These are phyloP conservation scores for Gastracanthus pulcherrimus DNA, from an alignment of 2,888 invertebrate species.

Conservation along the genomic window DNA sequence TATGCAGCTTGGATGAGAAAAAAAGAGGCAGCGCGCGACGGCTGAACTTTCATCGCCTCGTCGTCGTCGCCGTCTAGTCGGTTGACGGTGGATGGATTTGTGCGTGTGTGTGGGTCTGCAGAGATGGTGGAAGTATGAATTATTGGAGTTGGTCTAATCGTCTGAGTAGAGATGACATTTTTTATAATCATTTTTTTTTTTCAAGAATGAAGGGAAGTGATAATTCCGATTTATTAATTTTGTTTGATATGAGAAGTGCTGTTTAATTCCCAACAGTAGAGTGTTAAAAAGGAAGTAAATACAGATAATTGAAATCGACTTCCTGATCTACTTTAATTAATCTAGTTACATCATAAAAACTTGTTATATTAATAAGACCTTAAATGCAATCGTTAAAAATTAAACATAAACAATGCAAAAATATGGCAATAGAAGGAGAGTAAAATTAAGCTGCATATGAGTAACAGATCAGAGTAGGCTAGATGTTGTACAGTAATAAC, in stretches of 20 bases:
- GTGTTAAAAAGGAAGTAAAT: too few species aligned
- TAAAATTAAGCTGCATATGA: too few species aligned
- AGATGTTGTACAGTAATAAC: too few species aligned
- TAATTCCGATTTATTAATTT: not conserved
- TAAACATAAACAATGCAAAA: too few species aligned
- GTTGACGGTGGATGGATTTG: not conserved
- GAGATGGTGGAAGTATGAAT: not conserved
- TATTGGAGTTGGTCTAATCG: constrained; percentile 4
- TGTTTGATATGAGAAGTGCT: not conserved
- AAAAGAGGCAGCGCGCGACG: constrained; percentile 2
- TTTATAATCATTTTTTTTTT: not conserved
- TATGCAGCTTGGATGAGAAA: constrained; percentile 1
- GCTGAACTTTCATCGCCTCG: constrained; percentile 26
- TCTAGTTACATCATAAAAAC: too few species aligned
- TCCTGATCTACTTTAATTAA: too few species aligned
- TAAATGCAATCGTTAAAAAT: too few species aligned
- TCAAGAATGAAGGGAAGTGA: not conserved
- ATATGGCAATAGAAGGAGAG: too few species aligned
- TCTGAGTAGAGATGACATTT: not conserved
- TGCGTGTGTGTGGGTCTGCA: not conserved
- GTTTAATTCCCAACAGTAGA: too few species aligned
- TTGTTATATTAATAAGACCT: too few species aligned
- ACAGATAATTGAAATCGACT: too few species aligned
- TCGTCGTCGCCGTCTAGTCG: not conserved
- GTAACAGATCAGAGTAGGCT: too few species aligned